phyloP scores from a whole-genome alignment of 37 sponge, comb jelly and placozoan species.

The Beroe forskalii region DNA sequence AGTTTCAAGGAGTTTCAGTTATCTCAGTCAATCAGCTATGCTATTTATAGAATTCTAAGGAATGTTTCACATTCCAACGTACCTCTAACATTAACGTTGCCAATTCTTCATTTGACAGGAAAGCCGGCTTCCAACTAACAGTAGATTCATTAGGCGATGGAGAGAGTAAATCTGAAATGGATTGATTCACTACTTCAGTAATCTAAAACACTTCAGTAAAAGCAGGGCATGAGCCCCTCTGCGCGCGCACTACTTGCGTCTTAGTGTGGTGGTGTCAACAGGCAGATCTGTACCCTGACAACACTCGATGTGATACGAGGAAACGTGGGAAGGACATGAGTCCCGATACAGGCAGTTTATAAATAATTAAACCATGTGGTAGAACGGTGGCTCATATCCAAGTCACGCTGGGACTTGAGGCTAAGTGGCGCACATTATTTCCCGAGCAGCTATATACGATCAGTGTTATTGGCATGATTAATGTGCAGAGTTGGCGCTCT shows the following conservation, averaged over 20 bases:
- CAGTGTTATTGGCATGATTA: too few species aligned
- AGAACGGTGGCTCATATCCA: neutral
- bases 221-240: too few species aligned
- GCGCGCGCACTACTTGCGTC: too few species aligned
- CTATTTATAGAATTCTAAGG: too few species aligned
- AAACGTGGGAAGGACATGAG: too few species aligned
- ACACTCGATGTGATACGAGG: too few species aligned
- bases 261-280: too few species aligned
- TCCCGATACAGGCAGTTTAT: neutral
- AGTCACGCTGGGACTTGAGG: neutral
- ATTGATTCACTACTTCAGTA: neutral
- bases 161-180: conserved; percentile 30
- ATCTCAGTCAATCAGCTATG: too few species aligned
- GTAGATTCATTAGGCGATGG: conserved; percentile 48
- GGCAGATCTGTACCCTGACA: too few species aligned
- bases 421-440: neutral
- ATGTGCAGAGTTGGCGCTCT: neutral
- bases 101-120: conserved; percentile 17
- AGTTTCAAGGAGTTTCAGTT: too few species aligned
- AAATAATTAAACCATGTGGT: neutral
- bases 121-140: conserved; percentile 44
- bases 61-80: too few species aligned
- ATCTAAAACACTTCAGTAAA: neutral
- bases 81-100: conserved; percentile 51
- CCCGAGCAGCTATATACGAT: too few species aligned